Evolutionary conservation across 2,797 vertebrate genomes (phyloP).

Genomic region (Coilia nasus): DNA sequence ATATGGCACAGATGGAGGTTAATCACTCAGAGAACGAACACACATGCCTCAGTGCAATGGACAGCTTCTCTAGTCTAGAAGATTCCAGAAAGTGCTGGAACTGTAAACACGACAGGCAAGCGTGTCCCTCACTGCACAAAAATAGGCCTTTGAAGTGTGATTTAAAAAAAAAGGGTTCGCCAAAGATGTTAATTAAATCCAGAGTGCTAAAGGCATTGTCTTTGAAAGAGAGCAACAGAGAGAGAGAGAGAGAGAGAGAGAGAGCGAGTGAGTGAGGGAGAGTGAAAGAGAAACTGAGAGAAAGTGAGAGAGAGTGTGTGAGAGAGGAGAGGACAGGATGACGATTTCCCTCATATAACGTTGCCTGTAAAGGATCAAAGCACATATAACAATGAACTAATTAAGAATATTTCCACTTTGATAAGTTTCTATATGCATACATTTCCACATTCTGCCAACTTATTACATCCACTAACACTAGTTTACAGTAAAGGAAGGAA

Average conservation of each 20-base stretch:
- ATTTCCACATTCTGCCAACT: not conserved
- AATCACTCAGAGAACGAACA: not conserved
- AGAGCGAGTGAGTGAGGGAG: not conserved
- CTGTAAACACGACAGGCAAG: constrained; percentile 27
- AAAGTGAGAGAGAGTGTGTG: no score
- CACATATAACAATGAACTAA: not conserved
- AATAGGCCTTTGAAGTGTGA: constrained; percentile 53
- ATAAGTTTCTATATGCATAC: not conserved
- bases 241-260: not conserved
- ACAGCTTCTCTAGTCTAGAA: not conserved
- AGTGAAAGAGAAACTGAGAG: no score
- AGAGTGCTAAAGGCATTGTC: constrained; percentile 47
- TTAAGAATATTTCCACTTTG: not conserved
- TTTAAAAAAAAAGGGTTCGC: constrained; percentile 66
- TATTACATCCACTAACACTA: not conserved
- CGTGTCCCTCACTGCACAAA: constrained; percentile 12
- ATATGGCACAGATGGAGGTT: not conserved
- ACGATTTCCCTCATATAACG: not conserved
- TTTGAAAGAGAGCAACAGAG: not conserved
- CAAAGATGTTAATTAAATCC: constrained; percentile 70
- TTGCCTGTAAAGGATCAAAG: not conserved
- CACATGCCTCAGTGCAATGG: not conserved
- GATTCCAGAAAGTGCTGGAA: constrained; percentile 15
- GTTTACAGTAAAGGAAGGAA: not conserved
- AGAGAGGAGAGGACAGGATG: no score